These are phyloP conservation scores for Sula dactylatra DNA, from an alignment of 2,113 vertebrate species.

Conservation along the genomic window DNA sequence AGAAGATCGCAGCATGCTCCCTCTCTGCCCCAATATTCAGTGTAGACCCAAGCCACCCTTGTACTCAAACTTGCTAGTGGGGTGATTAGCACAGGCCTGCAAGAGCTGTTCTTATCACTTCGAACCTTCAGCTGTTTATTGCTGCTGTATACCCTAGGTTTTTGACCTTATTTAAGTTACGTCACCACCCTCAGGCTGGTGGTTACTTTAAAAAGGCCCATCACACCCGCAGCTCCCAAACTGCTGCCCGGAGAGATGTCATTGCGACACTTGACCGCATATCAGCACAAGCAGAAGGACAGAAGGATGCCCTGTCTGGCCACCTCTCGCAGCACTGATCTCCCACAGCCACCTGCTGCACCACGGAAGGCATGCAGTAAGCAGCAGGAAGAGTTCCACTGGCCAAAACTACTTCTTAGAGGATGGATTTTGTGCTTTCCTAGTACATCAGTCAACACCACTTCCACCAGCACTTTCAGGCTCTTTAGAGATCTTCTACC, in stretches of 20 bases:
- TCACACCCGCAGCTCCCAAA: background rate
- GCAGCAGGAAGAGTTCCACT: background rate
- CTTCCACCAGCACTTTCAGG: background rate
- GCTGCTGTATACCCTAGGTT: background rate
- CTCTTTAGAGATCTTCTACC: background rate
- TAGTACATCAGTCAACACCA: background rate
- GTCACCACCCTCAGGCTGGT: background rate
- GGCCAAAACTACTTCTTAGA: background rate
- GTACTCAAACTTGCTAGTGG: background rate
- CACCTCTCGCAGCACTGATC: background rate
- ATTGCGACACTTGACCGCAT: background rate
- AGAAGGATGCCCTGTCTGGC: background rate
- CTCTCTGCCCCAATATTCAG: background rate
- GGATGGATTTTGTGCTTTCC: background rate
- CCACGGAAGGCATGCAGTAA: fast-evolving
- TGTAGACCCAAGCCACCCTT: background rate
- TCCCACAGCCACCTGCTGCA: background rate
- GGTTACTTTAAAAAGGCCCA: background rate
- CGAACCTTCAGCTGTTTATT: background rate
- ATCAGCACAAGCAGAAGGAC: background rate
- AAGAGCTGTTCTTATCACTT: background rate
- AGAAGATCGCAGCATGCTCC: background rate
- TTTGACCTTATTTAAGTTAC: background rate
- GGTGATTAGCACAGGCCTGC: background rate
- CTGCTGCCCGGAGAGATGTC: background rate